phyloP scores from a whole-genome alignment of 2,113 vertebrate genomes.

The Orcinus orca region DNA sequence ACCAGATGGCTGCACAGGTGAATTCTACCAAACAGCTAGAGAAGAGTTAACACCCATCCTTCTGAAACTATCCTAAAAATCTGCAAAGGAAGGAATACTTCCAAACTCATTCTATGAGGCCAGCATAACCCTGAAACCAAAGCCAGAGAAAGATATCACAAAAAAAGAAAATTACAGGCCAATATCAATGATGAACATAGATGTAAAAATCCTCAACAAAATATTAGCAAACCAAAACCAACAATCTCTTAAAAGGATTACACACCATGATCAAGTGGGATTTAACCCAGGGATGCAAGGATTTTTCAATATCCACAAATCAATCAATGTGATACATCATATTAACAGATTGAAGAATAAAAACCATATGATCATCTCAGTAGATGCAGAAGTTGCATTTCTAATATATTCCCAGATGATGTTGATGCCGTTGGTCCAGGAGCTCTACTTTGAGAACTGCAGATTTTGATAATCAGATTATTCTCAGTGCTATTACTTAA shows the following conservation, averaged over 20 bases:
- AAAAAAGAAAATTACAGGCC: not conserved
- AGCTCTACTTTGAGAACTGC: not conserved
- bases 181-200: not conserved
- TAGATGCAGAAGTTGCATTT: not conserved
- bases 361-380: not conserved
- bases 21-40: not conserved
- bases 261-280: not conserved
- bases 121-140: not conserved
- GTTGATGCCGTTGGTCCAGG: not conserved
- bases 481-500: not conserved
- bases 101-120: not conserved
- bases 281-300: not conserved
- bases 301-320: not conserved
- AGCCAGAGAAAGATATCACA: not conserved
- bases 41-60: not conserved
- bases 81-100: not conserved
- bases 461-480: not conserved
- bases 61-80: not conserved
- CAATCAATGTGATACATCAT: not conserved
- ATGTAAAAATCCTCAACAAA: not conserved
- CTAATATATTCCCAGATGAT: not conserved
- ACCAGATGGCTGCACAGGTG: not conserved
- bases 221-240: not conserved
- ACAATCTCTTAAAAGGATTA: not conserved
- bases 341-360: not conserved